Conservation (phyloP, 2,797 vertebrate species). For the Coccyzus lansbergi region DNA sequence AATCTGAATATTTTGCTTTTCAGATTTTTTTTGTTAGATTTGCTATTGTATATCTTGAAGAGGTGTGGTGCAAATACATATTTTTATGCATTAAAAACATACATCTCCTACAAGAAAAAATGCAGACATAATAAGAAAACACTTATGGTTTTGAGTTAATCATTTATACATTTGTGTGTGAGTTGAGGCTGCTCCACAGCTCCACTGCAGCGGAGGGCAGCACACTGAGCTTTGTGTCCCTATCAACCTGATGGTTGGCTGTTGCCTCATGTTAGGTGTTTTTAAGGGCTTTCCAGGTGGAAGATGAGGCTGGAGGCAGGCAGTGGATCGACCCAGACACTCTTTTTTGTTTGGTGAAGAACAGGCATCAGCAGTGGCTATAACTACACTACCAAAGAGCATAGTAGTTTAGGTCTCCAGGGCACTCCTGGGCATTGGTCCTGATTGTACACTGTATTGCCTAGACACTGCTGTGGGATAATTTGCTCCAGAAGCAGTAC, state of each 20-base stretch:
- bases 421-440: fast-evolving
- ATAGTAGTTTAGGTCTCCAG: not conserved
- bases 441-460: not conserved
- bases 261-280: not conserved
- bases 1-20: not conserved
- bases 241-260: not conserved
- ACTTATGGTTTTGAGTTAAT: not conserved
- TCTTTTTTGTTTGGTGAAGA: fast-evolving
- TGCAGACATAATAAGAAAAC: not conserved
- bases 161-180: not conserved
- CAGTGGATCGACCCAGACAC: not conserved
- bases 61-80: not conserved
- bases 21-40: not conserved
- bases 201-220: fast-evolving
- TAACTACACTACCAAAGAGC: not conserved
- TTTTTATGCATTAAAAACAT: not conserved
- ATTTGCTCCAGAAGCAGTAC: not conserved
- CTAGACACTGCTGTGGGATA: not conserved
- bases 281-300: not conserved
- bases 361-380: not conserved
- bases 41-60: not conserved
- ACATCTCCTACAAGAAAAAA: not conserved
- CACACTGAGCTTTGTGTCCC: not conserved
- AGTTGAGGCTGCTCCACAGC: fast-evolving
- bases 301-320: not conserved